Base-by-base conservation (phyloP, 2,888 invertebrate species). In the Euzophera pinguis region DNA sequence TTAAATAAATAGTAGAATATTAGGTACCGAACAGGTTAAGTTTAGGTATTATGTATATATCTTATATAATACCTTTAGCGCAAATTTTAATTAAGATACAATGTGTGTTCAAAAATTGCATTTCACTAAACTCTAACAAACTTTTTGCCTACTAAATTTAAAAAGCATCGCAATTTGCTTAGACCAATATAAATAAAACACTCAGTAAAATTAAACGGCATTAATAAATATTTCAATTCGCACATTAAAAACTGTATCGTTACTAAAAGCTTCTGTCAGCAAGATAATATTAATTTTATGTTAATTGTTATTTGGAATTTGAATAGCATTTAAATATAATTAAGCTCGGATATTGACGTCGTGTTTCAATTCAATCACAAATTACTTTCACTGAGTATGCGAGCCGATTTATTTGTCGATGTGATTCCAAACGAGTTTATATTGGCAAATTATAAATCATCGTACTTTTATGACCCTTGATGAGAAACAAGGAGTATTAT, bases 181-280 rank as follows among this genome's bases (percentile, higher is more conserved):
- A 13, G 12, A 29, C 12, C 3, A n/a, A 17, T 42, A 27, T 27
- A 43, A 29, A 14, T 13, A 32, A 27, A 42, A 12, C 8, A 41
- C 16, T 16, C 13, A 43, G 29, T 17, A 57, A 60, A 53, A 53
- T 56, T 61, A 67, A 61, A 58, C 58, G 52, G 32, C 41, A 42
- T 50, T 61, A 54, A 53, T 39, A 39, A 49, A 49, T 38, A 49
- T 49, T 22, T 27, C 48, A 29, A 39, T 38, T 27, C 13, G 13
- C 29, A 14, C 48, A 49, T 49, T 49, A 17, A 49, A 49, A 49
- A 38, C 12, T 39, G 39, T 49, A 49, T 39, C 48, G 29, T 10
- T 49, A 38, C 48, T 39, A 49, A 49, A 49, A 49, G 38, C 38
- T 39, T 49, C 48, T 49, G 38, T 38, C 48, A 39, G 12, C 12